Conservation (phyloP, 2,888 invertebrate species). For the Sympetrum striolatum region DNA sequence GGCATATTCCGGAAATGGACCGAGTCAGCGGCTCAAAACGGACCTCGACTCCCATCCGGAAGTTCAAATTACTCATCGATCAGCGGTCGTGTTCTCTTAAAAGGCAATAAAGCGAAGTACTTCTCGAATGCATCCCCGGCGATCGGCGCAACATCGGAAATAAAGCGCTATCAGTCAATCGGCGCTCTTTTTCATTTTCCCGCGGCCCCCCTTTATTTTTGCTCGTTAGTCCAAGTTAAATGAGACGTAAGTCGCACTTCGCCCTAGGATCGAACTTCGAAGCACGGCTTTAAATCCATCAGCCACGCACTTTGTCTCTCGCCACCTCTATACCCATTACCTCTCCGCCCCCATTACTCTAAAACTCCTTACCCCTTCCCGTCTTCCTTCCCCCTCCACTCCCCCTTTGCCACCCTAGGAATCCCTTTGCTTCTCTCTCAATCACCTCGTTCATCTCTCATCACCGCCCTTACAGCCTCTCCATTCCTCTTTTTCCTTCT, state of each 20-base stretch:
- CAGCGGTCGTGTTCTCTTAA: too few species aligned
- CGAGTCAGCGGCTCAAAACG: too few species aligned
- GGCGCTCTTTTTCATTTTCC: neutral
- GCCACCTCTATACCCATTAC: constrained; percentile 28
- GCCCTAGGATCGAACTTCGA: constrained; percentile 21
- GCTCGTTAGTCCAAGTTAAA: constrained; percentile 24
- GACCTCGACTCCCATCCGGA: too few species aligned
- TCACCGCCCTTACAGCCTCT: neutral
- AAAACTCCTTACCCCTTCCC: neutral
- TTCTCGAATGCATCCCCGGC: neutral
- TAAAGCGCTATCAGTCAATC: constrained; percentile 35
- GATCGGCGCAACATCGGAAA: neutral
- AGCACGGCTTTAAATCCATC: constrained; percentile 32
- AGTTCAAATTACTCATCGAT: too few species aligned
- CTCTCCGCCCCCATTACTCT: neutral
- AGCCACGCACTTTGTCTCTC: constrained; percentile 36
- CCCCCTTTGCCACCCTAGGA: neutral
- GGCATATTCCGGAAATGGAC: too few species aligned
- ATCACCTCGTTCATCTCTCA: neutral
- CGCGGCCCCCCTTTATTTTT: neutral
- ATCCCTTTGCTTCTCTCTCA: neutral
- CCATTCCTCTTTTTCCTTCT: constrained; percentile 47
- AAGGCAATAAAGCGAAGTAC: neutral
- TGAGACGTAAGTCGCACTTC: constrained; percentile 38
- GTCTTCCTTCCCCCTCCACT: neutral